These are phyloP conservation scores for Enoplosus armatus DNA, from an alignment of 2,797 vertebrate species.

Conservation along the genomic window DNA sequence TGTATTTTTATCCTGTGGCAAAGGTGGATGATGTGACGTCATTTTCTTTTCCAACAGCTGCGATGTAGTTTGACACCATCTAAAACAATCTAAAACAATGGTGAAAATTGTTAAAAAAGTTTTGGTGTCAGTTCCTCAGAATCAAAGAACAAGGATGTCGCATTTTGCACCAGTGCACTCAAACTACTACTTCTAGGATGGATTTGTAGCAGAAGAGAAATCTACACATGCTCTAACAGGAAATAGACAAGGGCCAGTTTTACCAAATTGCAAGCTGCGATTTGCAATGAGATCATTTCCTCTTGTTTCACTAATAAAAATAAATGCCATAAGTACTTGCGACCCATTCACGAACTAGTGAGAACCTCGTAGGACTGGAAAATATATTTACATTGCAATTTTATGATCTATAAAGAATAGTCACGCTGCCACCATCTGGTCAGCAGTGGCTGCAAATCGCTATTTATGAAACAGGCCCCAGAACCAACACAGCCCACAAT, in stretches of 20 bases:
- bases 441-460: neutral
- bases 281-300: neutral
- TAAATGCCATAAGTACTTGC: neutral
- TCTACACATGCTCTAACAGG: neutral
- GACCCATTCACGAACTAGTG: too few relatives aligned
- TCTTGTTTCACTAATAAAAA: neutral
- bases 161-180: neutral
- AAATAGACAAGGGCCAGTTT: neutral
- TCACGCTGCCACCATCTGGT: neutral
- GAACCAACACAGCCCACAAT: neutral
- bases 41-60: slow-evolving; percentile 9
- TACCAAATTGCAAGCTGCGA: neutral
- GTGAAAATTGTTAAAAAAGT: too few relatives aligned
- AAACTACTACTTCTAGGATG: neutral
- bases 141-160: too few relatives aligned
- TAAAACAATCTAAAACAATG: neutral
- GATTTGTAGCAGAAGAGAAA: neutral
- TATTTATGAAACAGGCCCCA: neutral
- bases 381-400: neutral
- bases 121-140: neutral
- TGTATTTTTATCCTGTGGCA: slow-evolving; percentile 25
- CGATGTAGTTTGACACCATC: neutral
- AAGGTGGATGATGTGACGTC: neutral
- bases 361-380: neutral
- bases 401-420: neutral